Percentiles rank a stretch among this genome's conserved stretches.
Conservation (phyloP, 1,140 invertebrate species). For the Drosophila leontia region DNA sequence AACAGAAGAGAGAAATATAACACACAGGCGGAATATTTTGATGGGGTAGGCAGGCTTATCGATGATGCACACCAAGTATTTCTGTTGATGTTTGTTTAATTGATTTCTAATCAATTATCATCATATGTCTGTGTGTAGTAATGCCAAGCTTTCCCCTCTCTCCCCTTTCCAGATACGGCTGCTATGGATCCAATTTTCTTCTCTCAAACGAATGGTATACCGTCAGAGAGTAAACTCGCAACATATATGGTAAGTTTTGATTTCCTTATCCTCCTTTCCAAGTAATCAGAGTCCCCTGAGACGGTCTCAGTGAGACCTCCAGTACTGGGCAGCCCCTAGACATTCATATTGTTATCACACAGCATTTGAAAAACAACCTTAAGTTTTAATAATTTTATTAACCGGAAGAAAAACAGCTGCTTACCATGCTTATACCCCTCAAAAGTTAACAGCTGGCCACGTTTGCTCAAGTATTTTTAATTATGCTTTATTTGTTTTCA, state of each 20-base stretch:
- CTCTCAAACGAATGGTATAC: slow-evolving; percentile 90
- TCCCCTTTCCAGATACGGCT: slow-evolving; percentile 79
- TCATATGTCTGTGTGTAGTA: slow-evolving; percentile 13
- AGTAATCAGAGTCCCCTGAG: slow-evolving; percentile 5
- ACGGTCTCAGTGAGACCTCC: neutral
- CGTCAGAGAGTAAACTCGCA: slow-evolving; percentile 93
- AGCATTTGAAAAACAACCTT: neutral
- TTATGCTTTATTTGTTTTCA: slow-evolving; percentile 77
- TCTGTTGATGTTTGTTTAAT: slow-evolving; percentile 76
- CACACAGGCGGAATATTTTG: neutral
- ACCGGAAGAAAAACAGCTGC: slow-evolving; percentile 25
- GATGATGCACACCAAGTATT: slow-evolving; percentile 18
- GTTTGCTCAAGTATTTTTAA: slow-evolving; percentile 50
- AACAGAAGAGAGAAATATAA: slow-evolving; percentile 36
- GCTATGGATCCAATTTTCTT: slow-evolving; percentile 86
- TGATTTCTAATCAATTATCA: slow-evolving; percentile 76
- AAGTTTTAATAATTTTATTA: neutral
- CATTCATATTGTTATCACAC: slow-evolving; percentile 2
- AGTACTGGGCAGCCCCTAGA: neutral
- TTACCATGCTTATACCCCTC: neutral
- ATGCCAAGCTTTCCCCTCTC: slow-evolving; percentile 7
- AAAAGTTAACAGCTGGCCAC: slow-evolving; percentile 55
- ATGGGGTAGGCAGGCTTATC: slow-evolving; percentile 28
- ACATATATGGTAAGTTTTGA: slow-evolving; percentile 90
- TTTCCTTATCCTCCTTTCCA: neutral